Evolutionary conservation across 2,888 invertebrate genomes (phyloP).

Genomic region (Alentia gelatinosa): DNA sequence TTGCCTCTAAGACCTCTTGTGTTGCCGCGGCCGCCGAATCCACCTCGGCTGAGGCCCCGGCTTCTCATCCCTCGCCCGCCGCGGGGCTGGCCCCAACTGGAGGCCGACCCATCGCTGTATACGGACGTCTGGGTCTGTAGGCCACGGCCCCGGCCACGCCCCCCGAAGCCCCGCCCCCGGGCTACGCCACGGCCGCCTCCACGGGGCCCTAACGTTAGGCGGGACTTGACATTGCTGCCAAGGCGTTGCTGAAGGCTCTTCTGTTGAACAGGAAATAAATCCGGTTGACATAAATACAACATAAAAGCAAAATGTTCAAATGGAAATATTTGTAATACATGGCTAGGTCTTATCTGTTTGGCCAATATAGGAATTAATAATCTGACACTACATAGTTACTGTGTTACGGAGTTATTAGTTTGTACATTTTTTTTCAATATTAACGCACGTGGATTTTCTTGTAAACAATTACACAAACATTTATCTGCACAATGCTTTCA

Average conservation of each 20-base stretch:
- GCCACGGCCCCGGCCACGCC: slow-evolving; percentile 25
- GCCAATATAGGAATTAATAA: too few species aligned
- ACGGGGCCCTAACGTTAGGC: slow-evolving; percentile 67
- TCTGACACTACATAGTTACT: too few species aligned
- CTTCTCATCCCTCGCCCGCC: not conserved
- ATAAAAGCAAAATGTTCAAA: too few species aligned
- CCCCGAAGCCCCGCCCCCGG: not conserved
- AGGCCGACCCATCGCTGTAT: not conserved
- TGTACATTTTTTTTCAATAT: too few species aligned
- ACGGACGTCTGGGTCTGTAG: not conserved
- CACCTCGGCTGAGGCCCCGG: not conserved
- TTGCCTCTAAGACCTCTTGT: not conserved
- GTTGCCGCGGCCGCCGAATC: not conserved
- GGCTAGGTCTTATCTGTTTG: too few species aligned
- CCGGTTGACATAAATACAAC: not conserved
- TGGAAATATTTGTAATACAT: too few species aligned
- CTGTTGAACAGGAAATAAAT: slow-evolving; percentile 53
- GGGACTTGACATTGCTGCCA: slow-evolving; percentile 71
- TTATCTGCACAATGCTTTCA: too few species aligned
- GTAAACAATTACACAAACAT: too few species aligned
- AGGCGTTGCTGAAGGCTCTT: slow-evolving; percentile 66
- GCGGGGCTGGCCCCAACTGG: not conserved
- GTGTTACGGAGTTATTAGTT: too few species aligned
- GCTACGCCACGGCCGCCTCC: not conserved
- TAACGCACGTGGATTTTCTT: too few species aligned